Percentiles rank a stretch among this genome's conserved stretches.
These are phyloP conservation scores for Drosophila demipolita DNA, from an alignment of 2,888 invertebrate genomes.

Conservation along the genomic window DNA sequence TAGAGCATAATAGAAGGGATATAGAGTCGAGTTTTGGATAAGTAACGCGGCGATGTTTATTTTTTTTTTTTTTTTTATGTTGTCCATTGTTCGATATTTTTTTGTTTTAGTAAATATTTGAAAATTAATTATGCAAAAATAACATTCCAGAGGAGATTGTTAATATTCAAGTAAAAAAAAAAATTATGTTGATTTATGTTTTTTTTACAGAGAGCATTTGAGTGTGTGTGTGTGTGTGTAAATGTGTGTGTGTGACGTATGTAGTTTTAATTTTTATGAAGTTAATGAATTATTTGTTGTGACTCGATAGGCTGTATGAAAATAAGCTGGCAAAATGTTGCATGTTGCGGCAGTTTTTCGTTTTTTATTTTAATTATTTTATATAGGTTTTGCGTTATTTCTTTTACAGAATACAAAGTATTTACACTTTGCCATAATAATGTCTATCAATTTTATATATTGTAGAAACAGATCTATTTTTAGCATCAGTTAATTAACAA, in stretches of 20 bases:
- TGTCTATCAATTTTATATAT: neutral
- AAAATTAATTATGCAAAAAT: constrained; percentile 72
- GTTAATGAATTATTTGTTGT: constrained; percentile 37
- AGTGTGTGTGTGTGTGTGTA: constrained; percentile 11
- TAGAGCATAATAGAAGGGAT: constrained; percentile 79
- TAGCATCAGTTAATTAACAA: neutral
- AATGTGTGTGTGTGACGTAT: constrained; percentile 1
- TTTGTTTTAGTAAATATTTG: constrained; percentile 60
- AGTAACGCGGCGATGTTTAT: constrained; percentile 29
- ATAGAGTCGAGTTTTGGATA: constrained; percentile 66
- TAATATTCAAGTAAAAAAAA: constrained; percentile 45
- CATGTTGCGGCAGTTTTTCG: constrained; percentile 8
- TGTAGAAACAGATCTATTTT: neutral
- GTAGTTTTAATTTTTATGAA: constrained; percentile 23
- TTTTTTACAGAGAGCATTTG: constrained; percentile 37
- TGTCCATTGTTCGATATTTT: constrained; percentile 34
- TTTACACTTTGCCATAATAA: neutral
- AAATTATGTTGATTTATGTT: constrained; percentile 38
- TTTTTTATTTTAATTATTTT: neutral
- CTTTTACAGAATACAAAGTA: neutral
- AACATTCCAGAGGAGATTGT: constrained; percentile 69
- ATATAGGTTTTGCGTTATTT: neutral
- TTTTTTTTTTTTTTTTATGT: constrained; percentile 27
- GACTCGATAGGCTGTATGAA: constrained; percentile 26
- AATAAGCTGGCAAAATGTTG: constrained; percentile 30